Base-by-base conservation (phyloP, 1,140 invertebrate genomes). In the Cheumatopsyche charites region DNA sequence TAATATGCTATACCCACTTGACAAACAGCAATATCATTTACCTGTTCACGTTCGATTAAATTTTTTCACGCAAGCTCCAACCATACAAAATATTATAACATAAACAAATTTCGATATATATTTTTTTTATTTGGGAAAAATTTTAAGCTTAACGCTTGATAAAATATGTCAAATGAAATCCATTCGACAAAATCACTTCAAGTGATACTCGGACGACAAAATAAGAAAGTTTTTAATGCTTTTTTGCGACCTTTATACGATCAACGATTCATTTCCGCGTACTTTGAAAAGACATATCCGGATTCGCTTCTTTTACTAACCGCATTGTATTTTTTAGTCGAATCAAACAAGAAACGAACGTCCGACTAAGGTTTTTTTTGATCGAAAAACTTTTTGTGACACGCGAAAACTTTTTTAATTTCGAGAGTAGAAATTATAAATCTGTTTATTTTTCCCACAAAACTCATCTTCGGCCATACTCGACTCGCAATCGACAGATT, bases 1-100 rank as follows among this genome's bases (percentile, higher is more conserved):
- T 36, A 36, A 66, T 66, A 66, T 66, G 63, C 29, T 58, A 58
- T 58, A 58, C 23, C 23, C n/a, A 26, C 55, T 25, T 26, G 21
- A 26, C 23, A 19, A 58, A 58, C 55, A 25, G 21, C 23, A 23
- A 17, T 58, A 58, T 58, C 55, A 19, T 17, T 58, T 58, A 58
- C 55, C 55, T 58, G 55, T 25, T 19, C 19, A 58, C 23, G 12
- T 25, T 58, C 23, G 55, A 52, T 52, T 9, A 52, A 52, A 52
- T 17, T 17, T 52, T 52, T 52, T 52, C 47, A 52, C 47, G 47
- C 47, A 52, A 52, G 15, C n/a, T 17, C 15, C 7, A 17, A 17
- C 15, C 2, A 58, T 25, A 58, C n/a, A 6, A 36, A 36, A 36
- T 36, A 21, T 25, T 58, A 11, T 25, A 25, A 58, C 7, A 58